Evolutionary conservation across 1,140 invertebrate genomes (phyloP).

Genomic region (Andricus grossulariae): DNA sequence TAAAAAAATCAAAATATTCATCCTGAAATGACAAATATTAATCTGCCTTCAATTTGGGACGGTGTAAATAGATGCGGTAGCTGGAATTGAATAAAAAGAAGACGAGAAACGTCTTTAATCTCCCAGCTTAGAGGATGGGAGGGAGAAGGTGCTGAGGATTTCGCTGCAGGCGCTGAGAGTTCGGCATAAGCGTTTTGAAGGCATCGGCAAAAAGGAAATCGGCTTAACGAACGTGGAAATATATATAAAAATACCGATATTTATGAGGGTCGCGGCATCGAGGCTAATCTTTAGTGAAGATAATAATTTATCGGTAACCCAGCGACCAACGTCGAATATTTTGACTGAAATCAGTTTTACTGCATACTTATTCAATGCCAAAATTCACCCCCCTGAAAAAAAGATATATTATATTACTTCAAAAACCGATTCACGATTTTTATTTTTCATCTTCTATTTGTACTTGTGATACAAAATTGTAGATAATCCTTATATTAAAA

Average conservation of each 20-base stretch:
- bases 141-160: slow-evolving; percentile 55
- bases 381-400: slow-evolving; percentile 5
- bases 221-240: slow-evolving; percentile 71
- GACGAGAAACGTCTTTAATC: slow-evolving; percentile 68
- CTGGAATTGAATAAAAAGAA: slow-evolving; percentile 57
- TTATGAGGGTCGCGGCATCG: slow-evolving; percentile 75
- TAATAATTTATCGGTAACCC: slow-evolving; percentile 73
- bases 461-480: no score
- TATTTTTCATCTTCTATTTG: no score
- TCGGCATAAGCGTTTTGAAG: slow-evolving; percentile 71
- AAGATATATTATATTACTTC: not conserved
- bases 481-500: no score
- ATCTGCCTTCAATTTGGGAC: not conserved
- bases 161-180: slow-evolving; percentile 65
- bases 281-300: slow-evolving; percentile 74
- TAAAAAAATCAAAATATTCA: not conserved
- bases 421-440: not conserved
- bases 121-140: slow-evolving; percentile 69
- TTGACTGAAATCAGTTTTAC: slow-evolving; percentile 53
- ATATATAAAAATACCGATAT: slow-evolving; percentile 72
- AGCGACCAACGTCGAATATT: slow-evolving; percentile 53
- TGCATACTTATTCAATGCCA: slow-evolving; percentile 11
- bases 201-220: slow-evolving; percentile 73
- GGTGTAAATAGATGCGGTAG: not conserved
- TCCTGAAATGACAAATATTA: not conserved